Base-by-base conservation (phyloP, 2,113 vertebrate species). In the Mungos mungo region DNA sequence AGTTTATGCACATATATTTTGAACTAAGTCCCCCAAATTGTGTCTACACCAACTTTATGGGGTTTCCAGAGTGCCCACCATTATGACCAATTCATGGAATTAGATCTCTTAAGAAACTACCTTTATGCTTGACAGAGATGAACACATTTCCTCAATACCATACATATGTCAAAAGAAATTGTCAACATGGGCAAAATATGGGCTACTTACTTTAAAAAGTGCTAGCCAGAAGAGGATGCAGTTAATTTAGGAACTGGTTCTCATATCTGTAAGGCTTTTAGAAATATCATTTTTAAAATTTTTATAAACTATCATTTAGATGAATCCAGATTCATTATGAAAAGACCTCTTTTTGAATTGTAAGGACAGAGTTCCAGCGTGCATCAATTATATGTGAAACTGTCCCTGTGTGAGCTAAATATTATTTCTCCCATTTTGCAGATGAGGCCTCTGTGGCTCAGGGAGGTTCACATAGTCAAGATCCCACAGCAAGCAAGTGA, bases 241-340 rank as follows among this genome's bases (percentile, higher is more conserved):
- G 57, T 63, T 88, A 88, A 92, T 81, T 92, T 66, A 95, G 50
- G 47, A 88, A 69, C 11, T 29, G 13, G 11, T 52, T 86, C 63
- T 96, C 15, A 21, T 13, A 68, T 90, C 87, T 90, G 81, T 79
- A 85, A 88, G n/a, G 13, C 14, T 23, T 33, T 41, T 19, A 50
- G 82, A 97, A 94, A 79, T 63, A 4, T 60, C 33, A 54, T 81
- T 90, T 86, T 76, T 2, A 1, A 27, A 41, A 65, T 80, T 88
- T 85, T 90, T 72, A 96, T 79, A 63, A 92, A 89, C 33, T 45
- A 16, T 63, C 45, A 76, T 54, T 94, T 83, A 92, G 74, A 92
- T 92, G n/a, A 82, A 95, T 38, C 72, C 25, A 66, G 54, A 50
- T 41, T 33, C 66, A 72, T 29, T 85, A 81, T 60, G 69, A 81